Percentiles rank a stretch among this genome's conserved stretches.
Evolutionary conservation across 2,113 vertebrate genomes (phyloP).

Genomic region (Dasypus novemcinctus): DNA sequence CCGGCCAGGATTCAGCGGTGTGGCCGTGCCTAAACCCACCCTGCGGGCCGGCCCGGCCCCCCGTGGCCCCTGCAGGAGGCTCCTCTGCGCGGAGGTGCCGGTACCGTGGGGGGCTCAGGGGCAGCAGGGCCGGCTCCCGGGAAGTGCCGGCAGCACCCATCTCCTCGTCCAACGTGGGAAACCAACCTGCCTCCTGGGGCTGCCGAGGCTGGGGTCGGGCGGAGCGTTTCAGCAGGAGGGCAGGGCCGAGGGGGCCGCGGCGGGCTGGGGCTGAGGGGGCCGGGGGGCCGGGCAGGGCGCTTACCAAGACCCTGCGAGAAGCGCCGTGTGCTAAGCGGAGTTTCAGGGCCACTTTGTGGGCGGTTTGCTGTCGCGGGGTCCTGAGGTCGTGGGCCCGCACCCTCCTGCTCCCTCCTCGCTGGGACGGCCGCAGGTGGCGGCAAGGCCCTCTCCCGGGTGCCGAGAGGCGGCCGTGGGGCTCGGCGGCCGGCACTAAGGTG

Average conservation of each 20-base stretch:
- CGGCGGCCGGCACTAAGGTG: too few relatives aligned
- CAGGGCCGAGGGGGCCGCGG: fast-evolving
- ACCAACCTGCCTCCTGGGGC: not conserved
- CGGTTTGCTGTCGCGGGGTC: not conserved
- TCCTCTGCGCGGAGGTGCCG: too few relatives aligned
- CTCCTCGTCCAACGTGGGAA: fast-evolving
- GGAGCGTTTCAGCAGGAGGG: too few relatives aligned
- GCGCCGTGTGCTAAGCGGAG: not conserved
- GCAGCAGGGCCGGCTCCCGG: fast-evolving
- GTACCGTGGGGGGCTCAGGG: not conserved
- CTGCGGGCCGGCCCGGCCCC: too few relatives aligned
- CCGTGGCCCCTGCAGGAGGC: too few relatives aligned
- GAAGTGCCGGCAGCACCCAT: fast-evolving
- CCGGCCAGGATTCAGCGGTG: not conserved
- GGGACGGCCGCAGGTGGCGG: too few relatives aligned
- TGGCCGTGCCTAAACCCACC: too few relatives aligned
- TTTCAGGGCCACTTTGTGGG: not conserved
- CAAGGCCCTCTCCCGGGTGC: fast-evolving
- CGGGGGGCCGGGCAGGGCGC: fast-evolving
- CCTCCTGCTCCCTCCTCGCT: too few relatives aligned
- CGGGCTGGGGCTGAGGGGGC: fast-evolving
- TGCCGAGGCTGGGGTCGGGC: too few relatives aligned
- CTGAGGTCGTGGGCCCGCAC: fast-evolving
- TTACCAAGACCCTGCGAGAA: not conserved
- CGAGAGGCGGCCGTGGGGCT: fast-evolving